Conservation (phyloP, 2,113 vertebrate genomes). For the Cryptotis parvus region DNA sequence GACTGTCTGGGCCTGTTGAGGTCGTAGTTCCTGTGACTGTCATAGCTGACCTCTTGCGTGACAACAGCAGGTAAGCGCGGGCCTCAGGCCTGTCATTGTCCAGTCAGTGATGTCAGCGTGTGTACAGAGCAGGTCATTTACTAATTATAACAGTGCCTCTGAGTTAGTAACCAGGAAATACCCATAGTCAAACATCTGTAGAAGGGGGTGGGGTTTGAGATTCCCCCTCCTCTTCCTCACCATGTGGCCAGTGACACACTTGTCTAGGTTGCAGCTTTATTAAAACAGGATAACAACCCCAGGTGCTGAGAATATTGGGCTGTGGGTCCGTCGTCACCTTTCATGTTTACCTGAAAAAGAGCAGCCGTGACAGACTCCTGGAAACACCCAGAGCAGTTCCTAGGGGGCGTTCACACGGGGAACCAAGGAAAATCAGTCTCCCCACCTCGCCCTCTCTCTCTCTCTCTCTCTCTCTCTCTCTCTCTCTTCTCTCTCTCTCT, state of each 20-base stretch:
- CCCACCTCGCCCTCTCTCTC: too few relatives aligned
- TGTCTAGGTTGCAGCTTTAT: conserved; percentile 4
- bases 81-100: conserved; percentile 36
- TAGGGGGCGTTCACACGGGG: too few relatives aligned
- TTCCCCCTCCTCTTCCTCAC: background rate
- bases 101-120: conserved; percentile 48
- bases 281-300: background rate
- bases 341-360: too few relatives aligned
- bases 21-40: background rate
- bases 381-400: too few relatives aligned
- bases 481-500: too few relatives aligned
- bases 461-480: too few relatives aligned
- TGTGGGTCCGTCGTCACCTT: background rate
- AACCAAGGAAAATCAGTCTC: too few relatives aligned
- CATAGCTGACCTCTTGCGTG: background rate
- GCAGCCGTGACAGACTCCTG: too few relatives aligned
- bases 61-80: background rate
- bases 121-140: conserved; percentile 27
- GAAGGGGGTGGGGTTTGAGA: background rate
- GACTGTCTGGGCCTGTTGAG: background rate
- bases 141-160: conserved; percentile 65
- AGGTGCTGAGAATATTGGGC: background rate
- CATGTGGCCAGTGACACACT: conserved; percentile 20
- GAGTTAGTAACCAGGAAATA: conserved; percentile 72
- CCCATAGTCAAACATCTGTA: conserved; percentile 7